Evolutionary conservation across 2,113 vertebrate species (phyloP).

Genomic region (Apus apus): DNA sequence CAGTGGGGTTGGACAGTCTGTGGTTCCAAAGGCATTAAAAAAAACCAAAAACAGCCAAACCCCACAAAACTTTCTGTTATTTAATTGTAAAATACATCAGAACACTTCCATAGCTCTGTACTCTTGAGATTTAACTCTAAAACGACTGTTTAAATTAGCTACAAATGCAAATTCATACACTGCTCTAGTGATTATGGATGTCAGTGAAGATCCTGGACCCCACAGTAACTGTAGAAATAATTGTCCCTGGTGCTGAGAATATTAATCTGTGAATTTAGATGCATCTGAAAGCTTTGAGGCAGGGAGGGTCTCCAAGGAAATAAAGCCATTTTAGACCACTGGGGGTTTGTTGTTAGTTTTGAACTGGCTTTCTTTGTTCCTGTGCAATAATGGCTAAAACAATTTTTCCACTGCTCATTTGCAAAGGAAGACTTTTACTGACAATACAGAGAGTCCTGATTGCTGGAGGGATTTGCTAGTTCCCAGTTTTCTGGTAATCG

Average conservation of each 20-base stretch:
- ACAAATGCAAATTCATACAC: neutral
- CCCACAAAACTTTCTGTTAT: neutral
- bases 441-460: neutral
- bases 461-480: neutral
- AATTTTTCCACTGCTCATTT: neutral
- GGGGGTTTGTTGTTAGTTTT: neutral
- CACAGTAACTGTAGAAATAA: neutral
- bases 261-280: neutral
- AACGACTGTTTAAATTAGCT: neutral
- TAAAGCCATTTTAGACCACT: neutral
- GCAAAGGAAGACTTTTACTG: neutral
- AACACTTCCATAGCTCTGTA: neutral
- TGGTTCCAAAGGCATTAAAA: neutral
- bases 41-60: neutral
- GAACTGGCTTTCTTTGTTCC: neutral
- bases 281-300: neutral
- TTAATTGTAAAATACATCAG: neutral
- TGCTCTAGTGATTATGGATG: neutral
- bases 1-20: neutral
- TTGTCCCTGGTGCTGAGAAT: neutral
- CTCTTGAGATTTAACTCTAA: neutral
- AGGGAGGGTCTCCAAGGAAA: neutral
- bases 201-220: neutral
- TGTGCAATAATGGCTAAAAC: neutral
- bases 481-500: neutral